Percentiles rank a stretch among this genome's conserved stretches.
Conservation (phyloP, 2,888 invertebrate genomes). For the Allacma fusca region DNA sequence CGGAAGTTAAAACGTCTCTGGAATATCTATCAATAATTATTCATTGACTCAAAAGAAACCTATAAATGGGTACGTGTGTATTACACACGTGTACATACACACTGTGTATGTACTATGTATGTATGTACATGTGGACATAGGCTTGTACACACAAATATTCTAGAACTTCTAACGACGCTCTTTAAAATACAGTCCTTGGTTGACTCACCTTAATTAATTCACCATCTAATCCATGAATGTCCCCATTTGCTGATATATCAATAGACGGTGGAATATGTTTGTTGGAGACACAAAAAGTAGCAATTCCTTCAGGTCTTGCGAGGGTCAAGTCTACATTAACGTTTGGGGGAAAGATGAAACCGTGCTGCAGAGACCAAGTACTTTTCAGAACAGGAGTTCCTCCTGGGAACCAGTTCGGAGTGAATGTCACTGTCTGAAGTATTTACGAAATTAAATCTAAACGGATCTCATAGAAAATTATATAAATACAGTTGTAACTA, state of each 20-base stretch:
- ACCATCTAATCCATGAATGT: slow-evolving; percentile 6
- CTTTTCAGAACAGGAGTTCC: slow-evolving; percentile 10
- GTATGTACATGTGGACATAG: no score
- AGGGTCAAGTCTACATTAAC: not conserved
- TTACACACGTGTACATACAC: no score
- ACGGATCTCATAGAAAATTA: no score
- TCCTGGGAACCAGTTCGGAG: slow-evolving; percentile 20
- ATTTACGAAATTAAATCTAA: slow-evolving; percentile 3
- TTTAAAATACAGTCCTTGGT: no score
- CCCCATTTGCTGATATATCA: not conserved
- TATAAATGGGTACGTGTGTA: no score
- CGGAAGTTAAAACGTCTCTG: not conserved
- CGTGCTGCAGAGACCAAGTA: not conserved
- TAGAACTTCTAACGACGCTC: no score
- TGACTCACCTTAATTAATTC: slow-evolving; percentile 22
- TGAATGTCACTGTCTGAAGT: slow-evolving; percentile 6
- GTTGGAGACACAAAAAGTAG: slow-evolving; percentile 20
- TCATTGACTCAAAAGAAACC: not conserved
- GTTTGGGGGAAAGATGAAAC: not conserved
- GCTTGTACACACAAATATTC: no score
- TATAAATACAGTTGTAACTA: no score
- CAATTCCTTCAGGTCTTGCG: not conserved
- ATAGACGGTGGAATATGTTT: not conserved
- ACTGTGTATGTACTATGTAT: no score
- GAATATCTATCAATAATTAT: slow-evolving; percentile 2